Percentiles rank a stretch among this genome's conserved stretches.
Evolutionary conservation across 2,888 invertebrate genomes (phyloP).

Genomic region (Corythucha ciliata): DNA sequence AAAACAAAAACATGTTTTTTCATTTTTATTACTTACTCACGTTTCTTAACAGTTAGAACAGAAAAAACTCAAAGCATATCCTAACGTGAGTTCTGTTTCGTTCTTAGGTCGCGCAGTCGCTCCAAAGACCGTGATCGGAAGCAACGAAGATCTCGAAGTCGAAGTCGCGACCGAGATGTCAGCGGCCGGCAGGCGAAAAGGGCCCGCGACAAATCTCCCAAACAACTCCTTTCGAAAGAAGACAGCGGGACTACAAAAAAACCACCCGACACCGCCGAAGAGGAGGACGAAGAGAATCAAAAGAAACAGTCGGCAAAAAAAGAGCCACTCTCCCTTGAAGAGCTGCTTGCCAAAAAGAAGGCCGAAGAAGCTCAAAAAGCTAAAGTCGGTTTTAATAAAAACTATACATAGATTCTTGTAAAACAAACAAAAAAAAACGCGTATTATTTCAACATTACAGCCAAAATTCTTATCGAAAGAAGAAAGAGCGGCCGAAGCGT

Average conservation of each 20-base stretch:
- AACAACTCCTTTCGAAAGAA: too few relatives aligned
- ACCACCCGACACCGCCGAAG: constrained; percentile 29
- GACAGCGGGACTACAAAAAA: constrained; percentile 29
- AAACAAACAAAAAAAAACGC: too few relatives aligned
- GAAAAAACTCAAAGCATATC: too few relatives aligned
- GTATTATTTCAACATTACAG: constrained; percentile 41
- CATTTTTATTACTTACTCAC: too few relatives aligned
- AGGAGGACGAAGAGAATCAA: constrained; percentile 36
- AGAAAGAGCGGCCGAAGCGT: constrained; percentile 80
- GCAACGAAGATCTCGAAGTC: constrained; percentile 36
- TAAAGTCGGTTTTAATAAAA: constrained; percentile 49
- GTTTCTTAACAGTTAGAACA: too few relatives aligned
- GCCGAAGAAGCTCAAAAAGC: constrained; percentile 89
- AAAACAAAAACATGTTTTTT: too few relatives aligned
- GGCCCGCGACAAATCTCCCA: constrained; percentile 28
- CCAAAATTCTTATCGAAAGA: constrained; percentile 96
- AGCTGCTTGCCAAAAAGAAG: constrained; percentile 89
- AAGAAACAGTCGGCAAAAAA: constrained; percentile 41
- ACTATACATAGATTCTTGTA: background rate
- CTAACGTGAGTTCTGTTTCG: too few relatives aligned
- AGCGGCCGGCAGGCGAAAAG: too few relatives aligned
- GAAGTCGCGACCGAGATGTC: constrained; percentile 36
- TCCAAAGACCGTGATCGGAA: constrained; percentile 40
- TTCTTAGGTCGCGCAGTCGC: constrained; percentile 40
- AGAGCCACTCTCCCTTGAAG: constrained; percentile 92